These are phyloP conservation scores for Crenichthys baileyi DNA, from an alignment of 2,797 vertebrate genomes.

Conservation along the genomic window DNA sequence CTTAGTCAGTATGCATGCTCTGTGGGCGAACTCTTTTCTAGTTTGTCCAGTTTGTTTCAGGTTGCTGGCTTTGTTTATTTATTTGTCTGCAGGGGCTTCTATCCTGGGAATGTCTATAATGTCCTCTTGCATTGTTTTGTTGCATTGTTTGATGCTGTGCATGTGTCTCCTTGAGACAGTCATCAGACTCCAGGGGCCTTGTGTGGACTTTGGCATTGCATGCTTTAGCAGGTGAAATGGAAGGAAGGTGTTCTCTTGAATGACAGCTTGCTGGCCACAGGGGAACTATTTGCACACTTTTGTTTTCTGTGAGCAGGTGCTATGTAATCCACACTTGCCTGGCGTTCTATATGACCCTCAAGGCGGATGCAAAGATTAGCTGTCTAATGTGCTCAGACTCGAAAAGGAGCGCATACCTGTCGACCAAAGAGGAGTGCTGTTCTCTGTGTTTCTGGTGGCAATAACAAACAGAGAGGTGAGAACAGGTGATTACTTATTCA, in stretches of 20 bases:
- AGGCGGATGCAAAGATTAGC: conserved; percentile 63
- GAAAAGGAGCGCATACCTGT: conserved; percentile 55
- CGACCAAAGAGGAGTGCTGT: conserved; percentile 52
- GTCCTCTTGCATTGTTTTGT: conserved; percentile 28
- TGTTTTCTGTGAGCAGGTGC: conserved; percentile 57
- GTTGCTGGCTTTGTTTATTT: conserved; percentile 35
- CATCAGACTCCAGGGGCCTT: conserved; percentile 20
- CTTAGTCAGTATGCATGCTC: conserved; percentile 33
- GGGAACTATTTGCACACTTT: conserved; percentile 34
- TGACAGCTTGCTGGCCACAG: conserved; percentile 41
- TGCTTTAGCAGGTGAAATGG: conserved; percentile 36
- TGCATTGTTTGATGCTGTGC: background rate
- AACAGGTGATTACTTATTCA: conserved; percentile 66
- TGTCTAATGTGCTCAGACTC: conserved; percentile 65
- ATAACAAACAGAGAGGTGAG: conserved; percentile 60
- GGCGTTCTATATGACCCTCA: conserved; percentile 29
- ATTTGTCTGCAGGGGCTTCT: conserved; percentile 29
- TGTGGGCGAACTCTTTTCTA: conserved; percentile 51
- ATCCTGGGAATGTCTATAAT: conserved; percentile 13
- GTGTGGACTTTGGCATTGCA: conserved; percentile 39
- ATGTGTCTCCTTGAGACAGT: conserved; percentile 31
- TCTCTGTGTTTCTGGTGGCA: conserved; percentile 57
- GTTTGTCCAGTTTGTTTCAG: conserved; percentile 48
- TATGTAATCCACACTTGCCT: conserved; percentile 47
- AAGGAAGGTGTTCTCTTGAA: conserved; percentile 48